These are phyloP conservation scores for Onychomys arenicola DNA, from an alignment of 2,797 vertebrate species.

Conservation along the genomic window DNA sequence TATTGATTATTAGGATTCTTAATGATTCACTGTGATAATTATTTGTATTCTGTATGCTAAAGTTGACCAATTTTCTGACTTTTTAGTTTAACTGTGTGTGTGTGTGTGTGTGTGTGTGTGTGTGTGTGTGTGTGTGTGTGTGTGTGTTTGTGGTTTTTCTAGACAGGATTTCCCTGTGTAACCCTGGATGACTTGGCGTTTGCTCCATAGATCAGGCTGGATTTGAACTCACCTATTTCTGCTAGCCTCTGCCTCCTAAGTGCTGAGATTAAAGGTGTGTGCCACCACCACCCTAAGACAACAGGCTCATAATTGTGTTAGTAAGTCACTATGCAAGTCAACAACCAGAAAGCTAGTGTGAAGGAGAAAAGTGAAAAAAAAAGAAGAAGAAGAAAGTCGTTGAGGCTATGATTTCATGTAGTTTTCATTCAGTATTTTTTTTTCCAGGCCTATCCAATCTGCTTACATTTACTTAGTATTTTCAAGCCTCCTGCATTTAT, in stretches of 20 bases:
- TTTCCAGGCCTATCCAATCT: neutral
- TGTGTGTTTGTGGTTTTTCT: neutral
- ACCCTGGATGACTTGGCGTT: no score
- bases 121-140: neutral
- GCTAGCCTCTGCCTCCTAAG: neutral
- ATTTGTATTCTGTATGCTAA: conserved; percentile 30
- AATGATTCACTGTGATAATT: conserved; percentile 13
- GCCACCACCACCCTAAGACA: neutral
- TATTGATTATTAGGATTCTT: conserved; percentile 54
- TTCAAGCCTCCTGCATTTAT: neutral
- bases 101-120: no score
- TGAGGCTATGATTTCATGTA: neutral
- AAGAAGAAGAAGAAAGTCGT: neutral
- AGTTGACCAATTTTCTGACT: neutral
- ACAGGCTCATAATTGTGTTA: conserved; percentile 9
- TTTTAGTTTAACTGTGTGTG: conserved; percentile 10
- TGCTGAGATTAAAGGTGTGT: neutral
- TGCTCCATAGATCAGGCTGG: neutral
- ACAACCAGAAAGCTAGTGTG: neutral
- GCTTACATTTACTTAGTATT: neutral
- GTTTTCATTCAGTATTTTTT: conserved; percentile 34
- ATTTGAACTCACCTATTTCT: neutral
- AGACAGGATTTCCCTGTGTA: neutral
- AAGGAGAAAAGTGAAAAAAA: neutral
- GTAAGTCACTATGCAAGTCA: neutral